Evolutionary conservation across 2,888 invertebrate genomes (phyloP), one percentile per base, ranked within the genome.

Genomic region (Netelia inedita): DNA sequence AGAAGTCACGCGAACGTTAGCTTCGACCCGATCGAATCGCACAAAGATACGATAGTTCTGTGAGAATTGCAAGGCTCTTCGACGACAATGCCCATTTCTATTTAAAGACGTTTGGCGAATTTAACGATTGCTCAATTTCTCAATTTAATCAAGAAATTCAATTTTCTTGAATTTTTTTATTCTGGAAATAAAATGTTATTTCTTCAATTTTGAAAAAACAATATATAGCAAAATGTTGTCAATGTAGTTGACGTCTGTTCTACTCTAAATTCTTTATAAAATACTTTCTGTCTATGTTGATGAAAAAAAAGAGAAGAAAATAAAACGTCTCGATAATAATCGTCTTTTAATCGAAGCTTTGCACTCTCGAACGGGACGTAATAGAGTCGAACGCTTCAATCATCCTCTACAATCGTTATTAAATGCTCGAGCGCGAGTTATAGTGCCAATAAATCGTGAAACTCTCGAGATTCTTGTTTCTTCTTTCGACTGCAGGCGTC

Each of bases 1-100:
- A 84, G 84, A 80, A 76, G 61, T 80, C 76, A 76, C 76, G 63
- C 68, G 84, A 81, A 81, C 63, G 41, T 59, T 61, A 43, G 59
- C 73, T 80, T 81, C 35, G 63, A 68, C 66, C 59, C 57, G 75
- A 79, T 83, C 83, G 71, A 72, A 80, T 80, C 71, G 43, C 66
- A 59, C 55, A 75, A 28, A 71, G 65, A 53, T 50, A 65, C 50
- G 55, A 23, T 10, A 57, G 73, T 61, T 43, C 63, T 69, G 83
- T 57, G 50, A 57, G 78, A 79, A 53, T 69, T 55, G 66, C 2
- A 78, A 35, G 50, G 61, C 50, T 69, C 79, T 71, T 72, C 63
- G 41, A 21, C 11, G n/a, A 21, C 16, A 65, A 28, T 55, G 11
- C 53, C n/a, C 11, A 8, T 68, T 55, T 28, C 28, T 69, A 14